Conservation (phyloP, 2,797 vertebrate species). For the Megaceryle alcyon region DNA sequence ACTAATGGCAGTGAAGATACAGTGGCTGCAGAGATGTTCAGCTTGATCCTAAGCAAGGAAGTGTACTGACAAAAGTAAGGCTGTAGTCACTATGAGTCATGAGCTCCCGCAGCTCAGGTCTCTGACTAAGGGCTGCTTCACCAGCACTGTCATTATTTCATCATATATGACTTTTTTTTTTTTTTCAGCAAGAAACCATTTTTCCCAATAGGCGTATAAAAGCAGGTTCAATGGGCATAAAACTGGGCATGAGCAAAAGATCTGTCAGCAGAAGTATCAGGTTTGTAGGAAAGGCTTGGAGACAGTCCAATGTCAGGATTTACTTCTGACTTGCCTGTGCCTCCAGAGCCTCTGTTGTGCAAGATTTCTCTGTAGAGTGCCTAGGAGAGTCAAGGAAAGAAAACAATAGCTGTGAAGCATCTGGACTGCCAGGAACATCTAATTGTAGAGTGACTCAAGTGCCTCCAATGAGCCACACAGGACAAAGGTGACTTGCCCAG, state of each 20-base stretch:
- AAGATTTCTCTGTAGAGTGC: neutral
- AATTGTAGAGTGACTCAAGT: neutral
- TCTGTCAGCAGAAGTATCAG: conserved; percentile 3
- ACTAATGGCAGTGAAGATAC: neutral
- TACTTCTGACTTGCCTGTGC: neutral
- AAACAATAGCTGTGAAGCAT: neutral
- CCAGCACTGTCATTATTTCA: neutral
- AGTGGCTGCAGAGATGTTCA: neutral
- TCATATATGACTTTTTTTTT: neutral
- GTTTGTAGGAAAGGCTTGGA: conserved; percentile 16
- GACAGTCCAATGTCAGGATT: neutral
- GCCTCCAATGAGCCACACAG: neutral
- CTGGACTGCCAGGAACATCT: conserved; percentile 23
- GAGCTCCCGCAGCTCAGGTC: neutral
- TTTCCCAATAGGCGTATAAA: neutral
- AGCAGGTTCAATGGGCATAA: neutral
- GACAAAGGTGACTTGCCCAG: neutral
- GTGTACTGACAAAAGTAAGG: neutral
- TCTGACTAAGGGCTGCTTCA: conserved; percentile 60
- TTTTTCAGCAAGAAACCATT: neutral
- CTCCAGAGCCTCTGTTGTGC: neutral
- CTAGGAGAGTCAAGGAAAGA: neutral
- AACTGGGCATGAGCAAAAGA: neutral
- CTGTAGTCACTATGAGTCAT: conserved; percentile 18
- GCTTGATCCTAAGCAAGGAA: neutral